A percentile compares a stretch with the other conserved stretches of the same genome.
These are phyloP conservation scores for Eristalis pertinax DNA, from an alignment of 2,888 invertebrate species.

Conservation along the genomic window DNA sequence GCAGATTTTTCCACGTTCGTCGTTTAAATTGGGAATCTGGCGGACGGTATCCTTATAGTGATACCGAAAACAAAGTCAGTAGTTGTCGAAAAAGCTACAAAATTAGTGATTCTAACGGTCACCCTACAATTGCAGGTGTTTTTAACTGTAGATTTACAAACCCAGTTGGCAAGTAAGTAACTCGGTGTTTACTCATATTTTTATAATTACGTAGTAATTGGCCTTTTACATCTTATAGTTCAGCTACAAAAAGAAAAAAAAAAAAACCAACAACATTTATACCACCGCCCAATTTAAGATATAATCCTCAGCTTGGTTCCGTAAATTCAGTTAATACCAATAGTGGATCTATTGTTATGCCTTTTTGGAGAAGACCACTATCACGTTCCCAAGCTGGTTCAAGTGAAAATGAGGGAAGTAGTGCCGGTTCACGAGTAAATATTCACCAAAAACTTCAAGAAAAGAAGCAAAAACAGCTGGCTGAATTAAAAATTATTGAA, in stretches of 20 bases:
- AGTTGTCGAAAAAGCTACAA: slow-evolving; percentile 42
- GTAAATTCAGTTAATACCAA: slow-evolving; percentile 44
- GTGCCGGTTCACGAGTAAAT: slow-evolving; percentile 89
- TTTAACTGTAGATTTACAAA: slow-evolving; percentile 94
- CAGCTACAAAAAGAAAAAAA: slow-evolving; percentile 88
- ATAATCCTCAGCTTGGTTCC: slow-evolving; percentile 68
- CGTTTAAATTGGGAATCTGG: slow-evolving; percentile 87
- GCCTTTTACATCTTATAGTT: slow-evolving; percentile 45
- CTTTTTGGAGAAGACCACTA: slow-evolving; percentile 89
- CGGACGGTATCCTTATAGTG: slow-evolving; percentile 79
- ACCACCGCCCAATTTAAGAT: slow-evolving; percentile 85
- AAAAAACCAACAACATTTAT: slow-evolving; percentile 95
- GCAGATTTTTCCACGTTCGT: slow-evolving; percentile 91
- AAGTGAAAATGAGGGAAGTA: slow-evolving; percentile 89
- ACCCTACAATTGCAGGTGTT: slow-evolving; percentile 88
- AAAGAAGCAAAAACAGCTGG: slow-evolving; percentile 93
- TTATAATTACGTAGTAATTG: background rate
- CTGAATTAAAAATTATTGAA: slow-evolving; percentile 90
- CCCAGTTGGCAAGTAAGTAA: slow-evolving; percentile 84
- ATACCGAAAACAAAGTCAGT: slow-evolving; percentile 50
- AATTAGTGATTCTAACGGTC: slow-evolving; percentile 66
- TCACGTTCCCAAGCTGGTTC: slow-evolving; percentile 85
- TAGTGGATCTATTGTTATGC: slow-evolving; percentile 83
- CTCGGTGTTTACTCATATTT: no score
- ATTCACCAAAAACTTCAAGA: slow-evolving; percentile 93